Evolutionary conservation across 2,113 vertebrate genomes (phyloP), one percentile per base, ranked within the genome.

Genomic region (Oreochromis tanganicae): DNA sequence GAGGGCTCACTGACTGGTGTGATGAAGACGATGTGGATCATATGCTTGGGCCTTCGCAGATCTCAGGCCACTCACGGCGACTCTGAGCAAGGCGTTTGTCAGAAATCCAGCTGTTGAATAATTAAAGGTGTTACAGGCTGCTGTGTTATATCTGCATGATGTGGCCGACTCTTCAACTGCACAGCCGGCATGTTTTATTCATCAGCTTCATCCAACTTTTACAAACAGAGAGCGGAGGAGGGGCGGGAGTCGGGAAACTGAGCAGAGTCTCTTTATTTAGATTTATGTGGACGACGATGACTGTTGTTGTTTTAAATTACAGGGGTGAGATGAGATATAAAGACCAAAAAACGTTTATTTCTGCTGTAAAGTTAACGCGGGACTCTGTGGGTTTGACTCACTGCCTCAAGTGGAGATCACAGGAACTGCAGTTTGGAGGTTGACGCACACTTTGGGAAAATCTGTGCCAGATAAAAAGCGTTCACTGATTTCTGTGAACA

Each of bases 91-190:
- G n/a, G 78, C 52, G 50, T 88, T 17, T 83, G 84, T 88, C 82
- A 46, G 55, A 34, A 79, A 43, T 73, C 59, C 92, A 81, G 66
- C 32, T 12, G 82, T 7, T 94, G 85, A 93, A 94, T 92, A 89
- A 93, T 89, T 87, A 32, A 92, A 13, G 63, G 36, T 36, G 32
- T 83, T 68, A 52, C 91, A 86, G 81, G 38, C 13, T 7, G 21
- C 14, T 13, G 68, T 17, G 82, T 88, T 92, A 43, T 54, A 56
- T n/a, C 66, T 80, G 63, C 85, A 21, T 1, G 80, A 92, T 52
- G 85, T 17, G 89, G 46, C 13, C 56, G 19, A 80, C 63, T 78
- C 75, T 5, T 34, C 48, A 5, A 84, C 73, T 14, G 66, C 52
- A 16, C 82, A 52, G 32, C 11, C 4, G 1, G 8, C 82, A 87